Evolutionary conservation across 2,113 vertebrate species (phyloP), one percentile per base, ranked within the genome.

Genomic region (Strix aluco): DNA sequence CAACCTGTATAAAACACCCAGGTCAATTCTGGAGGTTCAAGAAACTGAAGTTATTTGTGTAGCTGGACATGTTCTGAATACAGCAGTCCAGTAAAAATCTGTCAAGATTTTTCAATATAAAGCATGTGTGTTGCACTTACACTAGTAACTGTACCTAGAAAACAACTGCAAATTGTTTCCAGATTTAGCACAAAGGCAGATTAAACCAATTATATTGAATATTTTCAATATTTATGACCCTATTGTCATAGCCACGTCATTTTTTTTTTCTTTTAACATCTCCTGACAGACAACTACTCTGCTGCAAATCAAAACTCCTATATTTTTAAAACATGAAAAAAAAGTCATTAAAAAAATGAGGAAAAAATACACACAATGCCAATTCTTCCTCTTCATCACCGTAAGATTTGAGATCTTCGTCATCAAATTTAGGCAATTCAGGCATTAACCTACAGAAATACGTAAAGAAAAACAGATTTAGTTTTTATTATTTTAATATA

Each of bases 321-420:
- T 8, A 30, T 59, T 52, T 67, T 27, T 57, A 80, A 79, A 82
- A 74, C 17, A 91, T 0, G 4, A 11, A 88, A 75, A 75, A 77
- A 44, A 1, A 38, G 11, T 40, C 2, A 3, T 67, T 9, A 79
- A 90, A 74, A 73, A 10, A 8, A 47, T 19, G 17, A 86, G 15
- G 47, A 69, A 51, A 86, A 80, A 92, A 91, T 70, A 97, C 99
- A 98, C 95, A 99, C 99, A 99, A 96, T 81, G 98, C 98, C 11
- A 97, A 98, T 91, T 99, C 99, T 82, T 99, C 99, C 74, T 98
- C 97, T 89, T 99, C 99, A 2, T 99, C 99, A 75, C 98, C 98
- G 3, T 98, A 98, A 44, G 98, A 99, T 93, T 95, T 99, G 70
- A 99, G 98, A 97, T 98, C 98, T 93, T 99, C 99, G 2, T 98